Conservation (phyloP, 2,888 invertebrate genomes). For the Tiliacea aurago region DNA sequence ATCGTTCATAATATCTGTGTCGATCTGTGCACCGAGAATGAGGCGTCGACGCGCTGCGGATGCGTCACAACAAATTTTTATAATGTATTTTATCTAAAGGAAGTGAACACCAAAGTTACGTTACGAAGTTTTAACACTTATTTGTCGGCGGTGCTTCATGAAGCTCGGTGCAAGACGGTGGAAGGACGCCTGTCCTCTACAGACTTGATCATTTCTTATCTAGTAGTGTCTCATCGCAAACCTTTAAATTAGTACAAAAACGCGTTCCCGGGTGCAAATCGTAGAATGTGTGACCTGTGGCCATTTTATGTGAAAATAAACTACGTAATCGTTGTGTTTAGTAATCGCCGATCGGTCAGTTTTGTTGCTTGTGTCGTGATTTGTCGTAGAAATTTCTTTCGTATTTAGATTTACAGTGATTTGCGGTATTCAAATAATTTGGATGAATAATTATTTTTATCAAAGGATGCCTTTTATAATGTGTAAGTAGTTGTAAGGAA, state of each 20-base stretch:
- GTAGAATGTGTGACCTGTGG: conserved; percentile 79
- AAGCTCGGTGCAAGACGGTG: conserved; percentile 44
- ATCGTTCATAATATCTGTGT: conserved; percentile 66
- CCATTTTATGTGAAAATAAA: conserved; percentile 77
- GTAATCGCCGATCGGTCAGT: conserved; percentile 79
- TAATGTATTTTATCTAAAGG: conserved; percentile 64
- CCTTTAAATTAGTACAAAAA: conserved; percentile 86
- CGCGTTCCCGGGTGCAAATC: conserved; percentile 79
- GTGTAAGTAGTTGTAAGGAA: conserved; percentile 87
- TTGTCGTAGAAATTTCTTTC: conserved; percentile 81
- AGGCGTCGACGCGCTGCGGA: conserved; percentile 41
- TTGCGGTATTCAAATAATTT: conserved; percentile 82
- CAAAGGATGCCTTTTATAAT: conserved; percentile 89
- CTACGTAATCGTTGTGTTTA: conserved; percentile 76
- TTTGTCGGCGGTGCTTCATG: conserved; percentile 61
- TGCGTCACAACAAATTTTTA: conserved; percentile 57
- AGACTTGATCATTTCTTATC: conserved; percentile 62
- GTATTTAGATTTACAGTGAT: conserved; percentile 79
- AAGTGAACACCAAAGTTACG: conserved; percentile 79
- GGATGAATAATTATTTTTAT: conserved; percentile 80
- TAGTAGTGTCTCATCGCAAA: conserved; percentile 76
- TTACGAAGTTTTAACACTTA: conserved; percentile 56
- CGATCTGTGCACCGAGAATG: conserved; percentile 59
- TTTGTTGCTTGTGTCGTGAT: conserved; percentile 85
- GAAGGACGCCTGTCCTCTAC: conserved; percentile 36